phyloP scores from a whole-genome alignment of 2,797 vertebrate genomes.

The Girardinus metallicus region DNA sequence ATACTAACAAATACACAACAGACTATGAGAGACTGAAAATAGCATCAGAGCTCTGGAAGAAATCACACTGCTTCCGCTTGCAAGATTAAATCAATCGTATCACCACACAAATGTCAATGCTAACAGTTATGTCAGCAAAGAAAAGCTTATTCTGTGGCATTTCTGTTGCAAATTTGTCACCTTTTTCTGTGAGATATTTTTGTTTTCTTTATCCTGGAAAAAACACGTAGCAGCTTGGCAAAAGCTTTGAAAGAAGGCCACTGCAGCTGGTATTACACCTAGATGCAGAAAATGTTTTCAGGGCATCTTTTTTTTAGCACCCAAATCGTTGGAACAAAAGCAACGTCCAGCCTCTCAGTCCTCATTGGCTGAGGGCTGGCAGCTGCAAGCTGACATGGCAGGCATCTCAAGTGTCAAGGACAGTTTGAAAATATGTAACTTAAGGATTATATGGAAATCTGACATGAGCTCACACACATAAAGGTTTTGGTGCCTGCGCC shows the following conservation, averaged over 20 bases:
- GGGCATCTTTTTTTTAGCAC: neutral
- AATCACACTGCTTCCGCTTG: neutral
- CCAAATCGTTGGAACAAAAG: neutral
- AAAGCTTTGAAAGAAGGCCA: neutral
- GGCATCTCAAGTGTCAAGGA: neutral
- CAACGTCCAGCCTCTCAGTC: neutral
- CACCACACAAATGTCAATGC: neutral
- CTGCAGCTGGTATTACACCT: neutral
- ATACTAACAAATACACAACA: neutral
- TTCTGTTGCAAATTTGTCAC: neutral
- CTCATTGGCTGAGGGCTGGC: neutral
- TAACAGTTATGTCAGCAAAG: neutral
- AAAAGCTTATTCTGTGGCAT: neutral
- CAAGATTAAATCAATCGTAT: neutral
- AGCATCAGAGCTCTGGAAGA: neutral
- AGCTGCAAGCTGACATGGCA: neutral
- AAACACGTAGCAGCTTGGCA: neutral
- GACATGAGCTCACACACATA: neutral
- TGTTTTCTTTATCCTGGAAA: neutral
- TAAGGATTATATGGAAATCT: neutral
- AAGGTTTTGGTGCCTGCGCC: neutral
- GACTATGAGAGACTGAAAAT: neutral
- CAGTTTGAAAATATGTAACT: neutral
- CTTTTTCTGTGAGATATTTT: neutral
- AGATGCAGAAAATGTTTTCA: neutral